Evolutionary conservation across 2,888 invertebrate species (phyloP).

Genomic region (Xestia ashworthii): DNA sequence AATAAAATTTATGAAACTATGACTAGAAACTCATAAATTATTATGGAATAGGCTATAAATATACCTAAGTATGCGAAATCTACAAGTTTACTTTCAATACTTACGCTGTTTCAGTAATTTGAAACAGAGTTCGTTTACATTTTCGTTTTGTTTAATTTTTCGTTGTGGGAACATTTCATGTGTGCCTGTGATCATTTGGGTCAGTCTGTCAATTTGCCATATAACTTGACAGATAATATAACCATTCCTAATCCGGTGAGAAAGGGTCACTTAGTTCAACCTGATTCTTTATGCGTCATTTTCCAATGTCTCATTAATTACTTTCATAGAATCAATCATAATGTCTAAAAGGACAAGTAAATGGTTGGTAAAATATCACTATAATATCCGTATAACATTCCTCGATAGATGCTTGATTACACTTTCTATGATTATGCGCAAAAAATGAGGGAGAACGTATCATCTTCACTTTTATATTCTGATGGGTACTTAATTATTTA

Average conservation of each 20-base stretch:
- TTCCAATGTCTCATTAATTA: slow-evolving; percentile 32
- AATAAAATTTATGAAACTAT: background rate
- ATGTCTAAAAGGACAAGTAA: slow-evolving; percentile 53
- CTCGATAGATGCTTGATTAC: slow-evolving; percentile 51
- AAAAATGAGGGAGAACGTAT: slow-evolving; percentile 43
- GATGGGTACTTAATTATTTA: slow-evolving; percentile 40
- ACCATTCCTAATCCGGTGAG: slow-evolving; percentile 5
- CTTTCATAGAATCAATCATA: slow-evolving; percentile 64
- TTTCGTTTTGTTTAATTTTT: background rate
- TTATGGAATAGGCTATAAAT: background rate
- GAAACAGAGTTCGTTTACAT: slow-evolving; percentile 11
- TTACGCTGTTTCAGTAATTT: background rate
- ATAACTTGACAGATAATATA: slow-evolving; percentile 5
- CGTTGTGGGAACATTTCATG: background rate
- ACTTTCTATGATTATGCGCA: slow-evolving; percentile 64
- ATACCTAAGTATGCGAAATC: background rate
- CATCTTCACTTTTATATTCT: slow-evolving; percentile 43
- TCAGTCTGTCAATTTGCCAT: background rate
- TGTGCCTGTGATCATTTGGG: background rate
- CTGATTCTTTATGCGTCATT: background rate
- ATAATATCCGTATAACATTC: slow-evolving; percentile 47
- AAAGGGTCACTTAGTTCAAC: slow-evolving; percentile 36
- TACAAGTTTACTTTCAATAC: slow-evolving; percentile 24
- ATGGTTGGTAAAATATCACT: slow-evolving; percentile 43
- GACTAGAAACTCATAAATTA: slow-evolving; percentile 4